Base-by-base conservation (phyloP, 2,113 vertebrate genomes). In the Gavialis gangeticus region DNA sequence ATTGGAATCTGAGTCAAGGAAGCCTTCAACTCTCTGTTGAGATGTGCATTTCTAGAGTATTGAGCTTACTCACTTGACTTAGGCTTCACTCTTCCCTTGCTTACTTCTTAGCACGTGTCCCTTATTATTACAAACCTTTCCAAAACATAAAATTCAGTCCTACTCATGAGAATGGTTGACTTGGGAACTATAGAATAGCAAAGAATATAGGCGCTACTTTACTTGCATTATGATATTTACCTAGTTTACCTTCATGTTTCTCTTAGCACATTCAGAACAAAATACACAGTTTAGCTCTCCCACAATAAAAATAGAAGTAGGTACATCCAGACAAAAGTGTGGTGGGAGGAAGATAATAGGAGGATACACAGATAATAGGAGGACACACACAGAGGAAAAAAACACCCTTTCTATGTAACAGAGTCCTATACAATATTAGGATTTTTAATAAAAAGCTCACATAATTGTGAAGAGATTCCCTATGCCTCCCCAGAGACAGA, bases 301-400 rank as follows among this genome's bases (percentile, higher is more conserved):
- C 57, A 24, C 4, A 17, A 8, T 0, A 0, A 10, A 18, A 6
- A 0, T 2, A 64, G 11, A 0, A 0, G 13, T 5, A 6, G 2
- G 6, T 63, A 4, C n/a, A 46, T 2, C 22, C 18, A 54, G 12
- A 10, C 14, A 22, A 69, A 34, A 46, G 19, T 24, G 10, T 2
- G 15, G 5, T 8, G n/a, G 4, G 6, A 10, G 16, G 19, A 46
- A 46, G 12, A 3, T 13, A 37, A 12, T 86, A 21, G 24, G 13
- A 58, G 14, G 3, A 22, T 37, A n/a, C 34, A 34, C 34, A 46
- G 12, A 3, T 13, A 37, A 12, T 83, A 21, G 24, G 14, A 59
- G 14, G 3, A 46, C 46, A 46, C 46, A 46, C 46, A 9, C 46
- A 46, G 46, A 46, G 46, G 46, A 9, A 46, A 46, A 46, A 46